phyloP scores from a whole-genome alignment of 2,888 invertebrate genomes.

The Pemphredon lugubris region DNA sequence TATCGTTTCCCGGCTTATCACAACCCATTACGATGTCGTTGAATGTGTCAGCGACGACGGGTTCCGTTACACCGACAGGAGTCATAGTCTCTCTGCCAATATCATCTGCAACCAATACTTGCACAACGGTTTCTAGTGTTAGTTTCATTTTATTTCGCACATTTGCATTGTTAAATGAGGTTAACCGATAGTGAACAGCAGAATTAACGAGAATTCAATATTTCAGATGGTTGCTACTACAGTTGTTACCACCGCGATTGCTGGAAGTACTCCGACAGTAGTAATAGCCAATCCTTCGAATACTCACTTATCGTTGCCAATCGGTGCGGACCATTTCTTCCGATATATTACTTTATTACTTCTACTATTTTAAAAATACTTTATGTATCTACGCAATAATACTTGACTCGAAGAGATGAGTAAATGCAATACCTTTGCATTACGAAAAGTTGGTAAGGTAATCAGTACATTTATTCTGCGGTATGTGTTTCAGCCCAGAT shows the following conservation, averaged over 20 bases:
- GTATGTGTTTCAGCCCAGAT: conserved; percentile 78
- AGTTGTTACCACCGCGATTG: conserved; percentile 77
- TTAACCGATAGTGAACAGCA: background rate
- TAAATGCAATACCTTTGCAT: no score
- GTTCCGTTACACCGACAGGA: conserved; percentile 82
- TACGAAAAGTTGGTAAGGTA: no score
- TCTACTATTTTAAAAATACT: no score
- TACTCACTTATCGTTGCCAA: conserved; percentile 80
- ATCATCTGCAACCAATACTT: conserved; percentile 80
- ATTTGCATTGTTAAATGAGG: conserved; percentile 11
- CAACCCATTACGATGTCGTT: conserved; percentile 92
- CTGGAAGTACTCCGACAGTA: conserved; percentile 78
- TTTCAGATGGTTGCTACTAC: conserved; percentile 79
- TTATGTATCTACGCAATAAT: no score
- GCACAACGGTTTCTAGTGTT: conserved; percentile 80
- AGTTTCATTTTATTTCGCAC: conserved; percentile 62
- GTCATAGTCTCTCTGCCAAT: conserved; percentile 87
- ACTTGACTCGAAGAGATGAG: no score
- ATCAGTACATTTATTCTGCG: no score
- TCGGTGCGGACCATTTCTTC: conserved; percentile 68
- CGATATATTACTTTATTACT: background rate
- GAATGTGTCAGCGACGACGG: conserved; percentile 86
- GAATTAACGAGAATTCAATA: conserved; percentile 5
- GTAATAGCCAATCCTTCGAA: conserved; percentile 81
- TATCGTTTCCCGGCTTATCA: conserved; percentile 92